Evolutionary conservation across 2,113 vertebrate species (phyloP).

Genomic region (Triplophysa siluroides): DNA sequence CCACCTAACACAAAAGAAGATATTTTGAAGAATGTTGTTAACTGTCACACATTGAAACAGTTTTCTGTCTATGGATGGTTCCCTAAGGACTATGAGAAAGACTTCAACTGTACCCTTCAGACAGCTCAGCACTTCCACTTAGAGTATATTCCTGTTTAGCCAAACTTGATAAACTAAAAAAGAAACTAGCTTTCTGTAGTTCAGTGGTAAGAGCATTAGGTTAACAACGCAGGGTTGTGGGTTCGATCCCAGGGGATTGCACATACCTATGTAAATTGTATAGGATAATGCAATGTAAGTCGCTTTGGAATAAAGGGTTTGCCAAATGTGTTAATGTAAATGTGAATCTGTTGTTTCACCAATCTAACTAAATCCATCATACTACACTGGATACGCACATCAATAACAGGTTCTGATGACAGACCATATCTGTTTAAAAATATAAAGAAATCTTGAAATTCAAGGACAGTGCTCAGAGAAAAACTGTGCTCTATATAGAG

Average conservation of each 20-base stretch:
- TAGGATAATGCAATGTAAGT: no score
- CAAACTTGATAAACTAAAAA: background rate
- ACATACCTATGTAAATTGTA: no score
- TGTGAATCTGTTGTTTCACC: slow-evolving; percentile 11
- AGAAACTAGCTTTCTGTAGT: no score
- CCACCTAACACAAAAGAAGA: no score
- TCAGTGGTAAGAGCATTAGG: no score
- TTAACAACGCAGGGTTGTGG: no score
- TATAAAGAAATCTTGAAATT: background rate
- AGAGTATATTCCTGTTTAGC: slow-evolving; percentile 4
- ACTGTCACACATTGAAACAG: no score
- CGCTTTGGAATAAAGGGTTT: no score
- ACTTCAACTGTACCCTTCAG: slow-evolving; percentile 3
- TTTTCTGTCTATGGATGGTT: background rate
- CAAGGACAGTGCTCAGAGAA: background rate
- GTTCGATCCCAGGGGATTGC: no score
- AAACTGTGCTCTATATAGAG: background rate
- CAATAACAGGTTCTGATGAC: background rate
- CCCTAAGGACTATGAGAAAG: background rate
- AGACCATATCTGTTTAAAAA: background rate
- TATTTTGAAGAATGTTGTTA: no score
- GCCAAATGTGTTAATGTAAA: no score
- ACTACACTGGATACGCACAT: background rate
- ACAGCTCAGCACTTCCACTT: background rate
- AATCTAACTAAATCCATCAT: slow-evolving; percentile 7